A percentile compares a stretch with the other conserved stretches of the same genome.
These are phyloP conservation scores for Gasteruption jaculator DNA, from an alignment of 2,888 invertebrate genomes.

Conservation along the genomic window DNA sequence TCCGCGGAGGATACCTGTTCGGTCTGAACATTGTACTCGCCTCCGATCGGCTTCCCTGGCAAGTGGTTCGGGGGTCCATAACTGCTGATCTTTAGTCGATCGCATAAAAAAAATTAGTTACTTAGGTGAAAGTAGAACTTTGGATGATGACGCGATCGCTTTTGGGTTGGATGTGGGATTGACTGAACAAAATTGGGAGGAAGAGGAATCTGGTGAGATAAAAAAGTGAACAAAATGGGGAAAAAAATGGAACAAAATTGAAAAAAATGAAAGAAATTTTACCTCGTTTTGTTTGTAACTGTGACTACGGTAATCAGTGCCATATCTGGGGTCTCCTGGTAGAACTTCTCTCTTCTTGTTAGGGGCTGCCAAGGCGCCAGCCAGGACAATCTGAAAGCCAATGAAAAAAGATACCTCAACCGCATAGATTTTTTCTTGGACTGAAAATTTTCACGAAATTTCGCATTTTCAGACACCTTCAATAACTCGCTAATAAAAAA, in stretches of 20 bases:
- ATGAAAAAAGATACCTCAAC: too few species aligned
- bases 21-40: not conserved
- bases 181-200: too few species aligned
- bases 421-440: too few species aligned
- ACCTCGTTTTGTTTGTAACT: conserved; percentile 32
- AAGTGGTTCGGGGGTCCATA: conserved; percentile 34
- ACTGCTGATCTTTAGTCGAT: too few species aligned
- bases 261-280: conserved; percentile 4
- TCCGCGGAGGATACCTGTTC: not conserved
- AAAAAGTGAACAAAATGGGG: conserved; percentile 17
- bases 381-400: too few species aligned
- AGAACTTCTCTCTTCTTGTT: conserved; percentile 37
- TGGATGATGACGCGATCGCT: too few species aligned
- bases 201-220: not conserved
- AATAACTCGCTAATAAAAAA: too few species aligned
- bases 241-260: not conserved
- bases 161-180: too few species aligned
- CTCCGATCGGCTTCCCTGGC: conserved; percentile 19
- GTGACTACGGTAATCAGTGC: conserved; percentile 44
- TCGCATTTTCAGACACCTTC: too few species aligned
- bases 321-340: conserved; percentile 44
- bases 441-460: too few species aligned
- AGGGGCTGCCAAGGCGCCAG: conserved; percentile 31
- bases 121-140: too few species aligned
- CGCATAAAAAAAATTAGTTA: too few species aligned